Percentiles rank a stretch among this genome's conserved stretches.
Evolutionary conservation across 2,113 vertebrate genomes (phyloP).

Genomic region (Notiomystis cincta): DNA sequence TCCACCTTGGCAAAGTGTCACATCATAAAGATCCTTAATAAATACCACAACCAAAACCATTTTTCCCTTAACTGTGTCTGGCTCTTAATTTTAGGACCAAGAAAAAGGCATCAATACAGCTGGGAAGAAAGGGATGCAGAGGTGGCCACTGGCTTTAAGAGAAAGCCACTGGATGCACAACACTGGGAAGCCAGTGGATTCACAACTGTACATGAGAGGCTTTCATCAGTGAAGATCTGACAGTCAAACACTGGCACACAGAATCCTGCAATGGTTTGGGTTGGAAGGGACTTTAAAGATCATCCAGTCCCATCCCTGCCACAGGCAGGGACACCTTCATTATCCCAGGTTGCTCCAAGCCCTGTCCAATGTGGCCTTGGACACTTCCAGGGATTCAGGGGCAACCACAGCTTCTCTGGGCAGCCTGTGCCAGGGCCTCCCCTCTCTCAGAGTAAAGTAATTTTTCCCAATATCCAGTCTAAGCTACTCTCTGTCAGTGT

Average conservation of each 20-base stretch:
- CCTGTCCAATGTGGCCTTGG: fast-evolving
- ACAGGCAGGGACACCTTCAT: background rate
- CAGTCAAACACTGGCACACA: background rate
- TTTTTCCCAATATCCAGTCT: background rate
- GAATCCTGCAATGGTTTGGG: background rate
- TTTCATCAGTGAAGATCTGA: background rate
- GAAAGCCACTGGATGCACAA: no score
- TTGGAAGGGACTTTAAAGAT: background rate
- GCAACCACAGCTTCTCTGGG: background rate
- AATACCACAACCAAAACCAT: background rate
- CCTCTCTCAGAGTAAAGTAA: background rate
- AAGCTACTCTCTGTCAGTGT: background rate
- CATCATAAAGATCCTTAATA: background rate
- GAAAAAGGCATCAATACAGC: background rate
- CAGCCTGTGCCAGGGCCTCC: background rate
- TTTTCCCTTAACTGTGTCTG: no score
- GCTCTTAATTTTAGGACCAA: background rate
- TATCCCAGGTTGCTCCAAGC: background rate
- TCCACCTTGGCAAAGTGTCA: background rate
- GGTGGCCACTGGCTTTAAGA: background rate
- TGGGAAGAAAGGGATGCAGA: background rate
- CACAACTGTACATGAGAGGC: fast-evolving
- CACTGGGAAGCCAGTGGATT: background rate
- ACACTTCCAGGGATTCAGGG: background rate
- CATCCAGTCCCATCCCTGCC: background rate